A percentile compares a stretch with the other conserved stretches of the same genome.
These are phyloP conservation scores for Andrena praecox DNA, from an alignment of 2,888 invertebrate species.

Conservation along the genomic window DNA sequence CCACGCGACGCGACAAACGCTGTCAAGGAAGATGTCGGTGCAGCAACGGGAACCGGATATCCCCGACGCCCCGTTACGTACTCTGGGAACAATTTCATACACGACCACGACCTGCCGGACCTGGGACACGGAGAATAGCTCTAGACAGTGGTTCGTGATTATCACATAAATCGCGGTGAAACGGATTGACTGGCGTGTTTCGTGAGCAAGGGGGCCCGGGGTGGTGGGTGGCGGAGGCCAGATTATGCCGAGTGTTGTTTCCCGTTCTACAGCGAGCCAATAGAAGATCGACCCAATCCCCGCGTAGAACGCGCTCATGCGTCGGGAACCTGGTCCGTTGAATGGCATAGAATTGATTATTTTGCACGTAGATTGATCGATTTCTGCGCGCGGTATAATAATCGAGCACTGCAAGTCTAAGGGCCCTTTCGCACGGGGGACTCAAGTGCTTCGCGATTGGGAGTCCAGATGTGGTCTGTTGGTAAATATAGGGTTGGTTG, in stretches of 20 bases:
- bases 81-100: slow-evolving; percentile 50
- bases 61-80: slow-evolving; percentile 29
- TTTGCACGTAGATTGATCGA: not conserved
- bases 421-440: too few species aligned
- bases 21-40: slow-evolving; percentile 41
- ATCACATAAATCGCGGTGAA: slow-evolving; percentile 54
- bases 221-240: too few species aligned
- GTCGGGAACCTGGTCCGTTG: not conserved
- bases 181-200: slow-evolving; percentile 44
- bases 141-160: slow-evolving; percentile 43
- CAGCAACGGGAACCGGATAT: slow-evolving; percentile 17
- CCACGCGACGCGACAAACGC: slow-evolving; percentile 32
- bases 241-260: slow-evolving; percentile 55
- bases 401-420: too few species aligned
- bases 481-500: too few species aligned
- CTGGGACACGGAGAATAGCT: slow-evolving; percentile 34
- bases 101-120: slow-evolving; percentile 24
- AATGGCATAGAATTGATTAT: slow-evolving; percentile 15
- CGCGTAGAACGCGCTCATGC: slow-evolving; percentile 11
- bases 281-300: slow-evolving; percentile 14
- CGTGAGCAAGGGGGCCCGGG: not conserved
- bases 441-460: too few species aligned
- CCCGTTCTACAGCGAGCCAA: slow-evolving; percentile 18
- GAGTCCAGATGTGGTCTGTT: too few species aligned
- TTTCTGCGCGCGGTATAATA: not conserved